Evolutionary conservation across 2,797 vertebrate species (phyloP).

Genomic region (Ctenopoma multispine): DNA sequence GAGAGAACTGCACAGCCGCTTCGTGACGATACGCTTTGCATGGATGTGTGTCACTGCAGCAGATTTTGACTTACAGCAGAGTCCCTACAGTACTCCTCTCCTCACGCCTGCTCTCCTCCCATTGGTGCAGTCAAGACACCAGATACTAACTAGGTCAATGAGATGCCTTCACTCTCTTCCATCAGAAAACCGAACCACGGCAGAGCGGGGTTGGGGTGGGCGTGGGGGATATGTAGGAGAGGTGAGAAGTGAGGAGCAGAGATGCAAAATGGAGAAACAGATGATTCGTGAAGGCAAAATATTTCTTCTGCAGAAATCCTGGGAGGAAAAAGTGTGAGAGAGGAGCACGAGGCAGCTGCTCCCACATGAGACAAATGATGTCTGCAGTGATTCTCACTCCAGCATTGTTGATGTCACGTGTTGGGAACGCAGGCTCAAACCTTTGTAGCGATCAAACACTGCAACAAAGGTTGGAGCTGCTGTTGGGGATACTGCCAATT

Average conservation of each 20-base stretch:
- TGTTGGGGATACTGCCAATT: not conserved
- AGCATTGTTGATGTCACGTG: not conserved
- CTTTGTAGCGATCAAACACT: slow-evolving; percentile 29
- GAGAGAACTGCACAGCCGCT: slow-evolving; percentile 4
- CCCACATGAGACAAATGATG: slow-evolving; percentile 31
- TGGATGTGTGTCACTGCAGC: slow-evolving; percentile 76
- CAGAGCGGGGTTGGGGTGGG: slow-evolving; percentile 9
- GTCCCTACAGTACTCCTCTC: slow-evolving; percentile 53
- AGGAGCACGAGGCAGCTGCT: slow-evolving; percentile 6
- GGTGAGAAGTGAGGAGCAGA: slow-evolving; percentile 31
- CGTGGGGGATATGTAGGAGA: slow-evolving; percentile 29
- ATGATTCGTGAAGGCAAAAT: slow-evolving; percentile 27
- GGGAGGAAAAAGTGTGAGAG: not conserved
- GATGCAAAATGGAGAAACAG: slow-evolving; percentile 30
- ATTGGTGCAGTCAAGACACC: slow-evolving; percentile 68
- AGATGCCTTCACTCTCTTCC: slow-evolving; percentile 75
- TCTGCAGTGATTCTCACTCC: slow-evolving; percentile 36
- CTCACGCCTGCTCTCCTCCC: slow-evolving; percentile 55
- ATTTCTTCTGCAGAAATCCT: slow-evolving; percentile 14
- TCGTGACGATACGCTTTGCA: slow-evolving; percentile 27
- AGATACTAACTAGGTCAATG: slow-evolving; percentile 85
- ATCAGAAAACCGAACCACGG: slow-evolving; percentile 42
- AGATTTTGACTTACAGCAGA: slow-evolving; percentile 61
- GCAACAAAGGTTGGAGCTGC: not conserved
- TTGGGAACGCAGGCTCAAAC: slow-evolving; percentile 21